Evolutionary conservation across 2,888 invertebrate genomes (phyloP), one percentile per base, ranked within the genome.

Genomic region (Tiliacea aurago): DNA sequence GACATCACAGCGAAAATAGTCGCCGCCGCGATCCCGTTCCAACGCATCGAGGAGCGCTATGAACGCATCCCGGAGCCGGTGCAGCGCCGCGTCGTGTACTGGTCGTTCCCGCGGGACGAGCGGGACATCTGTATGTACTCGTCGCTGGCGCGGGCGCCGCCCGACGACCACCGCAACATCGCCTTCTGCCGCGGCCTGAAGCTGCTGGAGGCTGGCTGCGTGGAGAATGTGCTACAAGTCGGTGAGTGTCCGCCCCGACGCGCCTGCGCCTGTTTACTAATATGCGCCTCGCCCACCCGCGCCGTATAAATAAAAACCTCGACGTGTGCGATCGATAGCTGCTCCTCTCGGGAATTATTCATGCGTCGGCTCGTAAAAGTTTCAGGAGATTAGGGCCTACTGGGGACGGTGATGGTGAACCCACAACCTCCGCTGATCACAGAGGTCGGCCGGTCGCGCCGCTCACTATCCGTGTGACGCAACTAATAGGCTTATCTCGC

Each of bases 81-180:
- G 93, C 98, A 98, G 95, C 97, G 98, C 87, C 97, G 98, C 91
- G 98, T 98, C 93, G 98, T 98, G 91, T 98, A 97, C 96, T 98
- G 98, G 98, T 98, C 98, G 84, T 98, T 98, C 96, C 98, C 98
- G 86, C 96, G 98, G 90, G 98, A 98, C 93, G 98, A 98, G 95
- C 97, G 98, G 91, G 98, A 98, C 96, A 98, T 98, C 93, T 98
- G 98, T 95, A 98, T 98, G 98, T 98, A 98, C 96, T 98, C 98
- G 88, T 98, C 98, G 87, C 97, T 98, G 95, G 96, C 96, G 91
- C 94, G 96, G 80, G 96, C 96, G 93, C 96, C 96, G 83, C 96
- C 96, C 87, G 97, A 97, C 91, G 98, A 98, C 96, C 97, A 97
- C 93, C 97, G 98, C 95, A 98, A 97, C 96, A 97, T 98, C 91